Percentiles rank a stretch among this genome's conserved stretches.
These are phyloP conservation scores for Melanotaenia trifasciata DNA, from an alignment of 2,797 vertebrate species.

Conservation along the genomic window DNA sequence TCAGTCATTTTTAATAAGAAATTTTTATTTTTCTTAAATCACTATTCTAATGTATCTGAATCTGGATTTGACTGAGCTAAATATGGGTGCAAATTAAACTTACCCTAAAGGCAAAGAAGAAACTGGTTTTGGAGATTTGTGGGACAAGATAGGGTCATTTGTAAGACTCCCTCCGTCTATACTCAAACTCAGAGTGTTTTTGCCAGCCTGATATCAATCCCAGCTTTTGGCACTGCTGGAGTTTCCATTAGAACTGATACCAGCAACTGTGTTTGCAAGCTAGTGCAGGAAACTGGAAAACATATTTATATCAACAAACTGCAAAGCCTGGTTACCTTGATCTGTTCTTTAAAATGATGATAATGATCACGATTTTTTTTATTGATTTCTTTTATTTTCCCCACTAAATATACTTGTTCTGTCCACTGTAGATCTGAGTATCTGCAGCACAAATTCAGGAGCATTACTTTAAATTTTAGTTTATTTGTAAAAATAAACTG, in stretches of 20 bases:
- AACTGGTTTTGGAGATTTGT: conserved; percentile 36
- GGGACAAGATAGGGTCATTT: conserved; percentile 10
- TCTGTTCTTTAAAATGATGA: neutral
- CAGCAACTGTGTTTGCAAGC: neutral
- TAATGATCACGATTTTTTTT: neutral
- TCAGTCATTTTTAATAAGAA: neutral
- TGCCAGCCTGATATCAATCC: conserved; percentile 1
- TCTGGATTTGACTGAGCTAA: conserved; percentile 22
- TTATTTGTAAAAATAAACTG: no score
- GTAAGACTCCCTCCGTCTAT: neutral
- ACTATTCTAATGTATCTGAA: neutral
- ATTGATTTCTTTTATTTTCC: neutral
- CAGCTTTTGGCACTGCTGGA: neutral
- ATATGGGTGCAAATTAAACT: conserved; percentile 32
- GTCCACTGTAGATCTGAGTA: no score
- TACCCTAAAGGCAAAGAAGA: conserved; percentile 18
- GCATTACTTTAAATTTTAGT: neutral
- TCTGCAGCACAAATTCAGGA: neutral
- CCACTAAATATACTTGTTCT: neutral
- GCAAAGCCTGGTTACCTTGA: neutral
- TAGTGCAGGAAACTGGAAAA: neutral
- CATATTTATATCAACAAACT: neutral
- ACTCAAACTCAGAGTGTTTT: conserved; percentile 1
- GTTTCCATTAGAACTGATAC: neutral
- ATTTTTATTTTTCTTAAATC: conserved; percentile 1